phyloP scores from a whole-genome alignment of 2,113 vertebrate species.

The Promerops cafer region DNA sequence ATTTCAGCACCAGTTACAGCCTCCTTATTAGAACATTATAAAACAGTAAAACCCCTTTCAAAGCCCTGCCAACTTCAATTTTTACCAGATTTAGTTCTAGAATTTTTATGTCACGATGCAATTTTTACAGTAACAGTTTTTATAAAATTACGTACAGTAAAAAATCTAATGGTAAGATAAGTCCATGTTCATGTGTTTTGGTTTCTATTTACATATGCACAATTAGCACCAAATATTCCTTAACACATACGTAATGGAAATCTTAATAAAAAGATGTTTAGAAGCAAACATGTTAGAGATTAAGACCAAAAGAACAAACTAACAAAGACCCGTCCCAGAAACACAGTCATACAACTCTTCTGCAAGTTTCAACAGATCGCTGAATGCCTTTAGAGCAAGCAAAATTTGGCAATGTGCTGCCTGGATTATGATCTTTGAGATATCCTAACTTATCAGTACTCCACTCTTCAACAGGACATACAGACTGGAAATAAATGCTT shows the following conservation, averaged over 20 bases:
- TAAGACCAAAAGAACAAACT: not conserved
- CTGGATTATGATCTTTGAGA: not conserved
- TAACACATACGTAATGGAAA: not conserved
- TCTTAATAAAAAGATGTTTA: not conserved
- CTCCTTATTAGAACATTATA: not conserved
- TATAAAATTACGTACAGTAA: not conserved
- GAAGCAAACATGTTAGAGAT: fast-evolving
- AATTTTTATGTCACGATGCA: not conserved
- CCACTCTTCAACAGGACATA: not conserved
- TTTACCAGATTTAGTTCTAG: not conserved
- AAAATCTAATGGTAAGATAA: not conserved
- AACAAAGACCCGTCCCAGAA: not conserved
- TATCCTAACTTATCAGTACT: not conserved
- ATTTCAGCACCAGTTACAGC: not conserved
- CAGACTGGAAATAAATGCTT: not conserved
- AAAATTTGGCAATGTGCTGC: not conserved
- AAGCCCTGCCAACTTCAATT: not conserved
- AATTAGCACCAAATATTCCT: not conserved
- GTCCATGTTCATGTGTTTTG: not conserved
- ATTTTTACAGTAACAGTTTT: not conserved
- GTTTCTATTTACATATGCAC: not conserved
- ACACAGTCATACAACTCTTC: not conserved
- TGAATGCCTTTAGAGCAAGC: not conserved
- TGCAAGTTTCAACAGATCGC: not conserved
- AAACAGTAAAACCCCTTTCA: not conserved